Conservation (phyloP, 1,140 invertebrate genomes). For the Potamilus streckersoni region DNA sequence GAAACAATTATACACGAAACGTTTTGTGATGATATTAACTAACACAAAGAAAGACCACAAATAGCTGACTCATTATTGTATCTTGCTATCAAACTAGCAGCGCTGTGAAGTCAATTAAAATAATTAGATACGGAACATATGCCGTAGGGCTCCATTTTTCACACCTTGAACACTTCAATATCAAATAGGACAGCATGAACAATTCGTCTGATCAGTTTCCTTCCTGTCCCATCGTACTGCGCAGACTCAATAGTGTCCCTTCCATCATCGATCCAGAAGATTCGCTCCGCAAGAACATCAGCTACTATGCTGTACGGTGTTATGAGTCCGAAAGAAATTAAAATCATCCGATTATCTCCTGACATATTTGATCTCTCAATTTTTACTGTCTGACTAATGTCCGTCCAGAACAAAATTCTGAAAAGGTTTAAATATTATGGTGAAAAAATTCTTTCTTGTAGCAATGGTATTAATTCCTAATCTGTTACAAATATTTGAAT, state of each 20-base stretch:
- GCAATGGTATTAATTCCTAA: no score
- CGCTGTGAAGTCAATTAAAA: no score
- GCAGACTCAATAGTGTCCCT: not conserved
- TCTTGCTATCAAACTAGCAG: no score
- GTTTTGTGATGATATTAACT: no score
- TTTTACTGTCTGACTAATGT: constrained; percentile 9
- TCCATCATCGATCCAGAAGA: constrained; percentile 11
- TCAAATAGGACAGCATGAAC: not conserved
- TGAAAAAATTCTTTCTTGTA: no score
- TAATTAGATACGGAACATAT: no score
- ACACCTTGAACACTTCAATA: constrained; percentile 7
- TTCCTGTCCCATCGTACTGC: constrained; percentile 3
- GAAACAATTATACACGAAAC: no score
- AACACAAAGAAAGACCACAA: no score
- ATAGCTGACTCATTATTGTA: no score
- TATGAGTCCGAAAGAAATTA: not conserved
- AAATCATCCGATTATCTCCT: constrained; percentile 1
- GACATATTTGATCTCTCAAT: constrained; percentile 6
- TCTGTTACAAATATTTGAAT: no score
- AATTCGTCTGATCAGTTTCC: not conserved
- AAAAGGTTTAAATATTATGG: not conserved
- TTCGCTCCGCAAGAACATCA: constrained; percentile 4
- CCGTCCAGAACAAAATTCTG: constrained; percentile 22
- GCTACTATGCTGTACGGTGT: constrained; percentile 3
- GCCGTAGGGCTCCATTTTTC: no score